phyloP scores from a whole-genome alignment of 2,797 vertebrate genomes.

The Xenops minutus region DNA sequence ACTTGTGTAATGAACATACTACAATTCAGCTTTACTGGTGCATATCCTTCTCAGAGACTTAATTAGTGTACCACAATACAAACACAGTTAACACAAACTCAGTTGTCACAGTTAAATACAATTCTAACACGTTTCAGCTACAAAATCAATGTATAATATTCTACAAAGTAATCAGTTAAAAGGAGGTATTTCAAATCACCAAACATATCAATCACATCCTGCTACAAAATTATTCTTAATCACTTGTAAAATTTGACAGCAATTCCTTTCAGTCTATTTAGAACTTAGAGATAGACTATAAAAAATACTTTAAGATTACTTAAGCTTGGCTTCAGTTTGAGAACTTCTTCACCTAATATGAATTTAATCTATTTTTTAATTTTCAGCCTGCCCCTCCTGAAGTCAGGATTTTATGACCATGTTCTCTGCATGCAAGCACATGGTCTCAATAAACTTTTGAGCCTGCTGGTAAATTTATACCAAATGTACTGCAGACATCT shows the following conservation, averaged over 20 bases:
- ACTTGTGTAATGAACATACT: neutral
- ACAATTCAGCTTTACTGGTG: neutral
- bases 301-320: neutral
- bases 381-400: neutral
- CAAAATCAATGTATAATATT: neutral
- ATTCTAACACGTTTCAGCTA: neutral
- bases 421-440: constrained; percentile 21
- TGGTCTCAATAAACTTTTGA: constrained; percentile 3
- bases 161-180: neutral
- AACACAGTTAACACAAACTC: neutral
- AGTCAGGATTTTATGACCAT: neutral
- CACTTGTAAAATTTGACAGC: neutral
- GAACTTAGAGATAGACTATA: neutral
- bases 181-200: neutral
- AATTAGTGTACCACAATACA: neutral
- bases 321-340: constrained; percentile 65
- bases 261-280: neutral
- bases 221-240: neutral
- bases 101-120: neutral
- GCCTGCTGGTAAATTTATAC: neutral
- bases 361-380: neutral
- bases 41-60: neutral
- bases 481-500: neutral
- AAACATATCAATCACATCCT: neutral
- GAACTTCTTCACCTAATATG: neutral